phyloP scores from a whole-genome alignment of 2,888 invertebrate species.

The Coleophora flavipennella region DNA sequence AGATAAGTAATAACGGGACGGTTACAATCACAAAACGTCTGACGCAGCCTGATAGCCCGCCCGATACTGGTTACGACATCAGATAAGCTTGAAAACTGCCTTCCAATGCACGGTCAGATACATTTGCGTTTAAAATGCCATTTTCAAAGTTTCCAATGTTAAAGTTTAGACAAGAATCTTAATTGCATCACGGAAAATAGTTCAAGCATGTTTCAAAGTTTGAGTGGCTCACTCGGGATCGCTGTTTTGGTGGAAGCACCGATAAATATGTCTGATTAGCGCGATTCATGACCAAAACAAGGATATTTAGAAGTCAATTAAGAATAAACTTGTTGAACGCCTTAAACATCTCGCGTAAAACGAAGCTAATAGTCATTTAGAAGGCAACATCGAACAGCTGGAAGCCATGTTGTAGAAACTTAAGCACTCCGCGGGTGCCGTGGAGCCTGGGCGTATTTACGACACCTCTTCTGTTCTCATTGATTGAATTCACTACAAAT shows the following conservation, averaged over 20 bases:
- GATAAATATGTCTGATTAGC: slow-evolving; percentile 59
- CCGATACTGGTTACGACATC: slow-evolving; percentile 50
- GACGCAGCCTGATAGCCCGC: slow-evolving; percentile 37
- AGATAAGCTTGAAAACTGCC: slow-evolving; percentile 35
- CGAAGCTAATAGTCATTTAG: slow-evolving; percentile 55
- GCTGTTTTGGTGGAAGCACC: slow-evolving; percentile 29
- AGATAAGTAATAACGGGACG: slow-evolving; percentile 36
- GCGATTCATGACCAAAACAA: slow-evolving; percentile 59
- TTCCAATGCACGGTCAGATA: too few species aligned
- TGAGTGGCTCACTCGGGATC: slow-evolving; percentile 34
- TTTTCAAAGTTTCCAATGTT: slow-evolving; percentile 21
- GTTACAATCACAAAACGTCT: slow-evolving; percentile 27
- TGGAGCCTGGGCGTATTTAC: slow-evolving; percentile 36
- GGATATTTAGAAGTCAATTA: slow-evolving; percentile 64
- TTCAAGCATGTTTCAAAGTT: slow-evolving; percentile 34
- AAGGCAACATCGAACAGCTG: slow-evolving; percentile 56
- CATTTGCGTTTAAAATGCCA: too few species aligned
- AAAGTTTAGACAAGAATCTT: slow-evolving; percentile 43
- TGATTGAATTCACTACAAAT: slow-evolving; percentile 52
- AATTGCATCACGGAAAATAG: slow-evolving; percentile 46
- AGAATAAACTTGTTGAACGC: slow-evolving; percentile 52
- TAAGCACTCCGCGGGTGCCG: slow-evolving; percentile 35
- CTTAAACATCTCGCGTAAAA: slow-evolving; percentile 53
- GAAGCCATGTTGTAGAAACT: slow-evolving; percentile 45
- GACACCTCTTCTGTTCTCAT: slow-evolving; percentile 45